phyloP scores from a whole-genome alignment of 1,140 invertebrate genomes.

The Drosophila littoralis region DNA sequence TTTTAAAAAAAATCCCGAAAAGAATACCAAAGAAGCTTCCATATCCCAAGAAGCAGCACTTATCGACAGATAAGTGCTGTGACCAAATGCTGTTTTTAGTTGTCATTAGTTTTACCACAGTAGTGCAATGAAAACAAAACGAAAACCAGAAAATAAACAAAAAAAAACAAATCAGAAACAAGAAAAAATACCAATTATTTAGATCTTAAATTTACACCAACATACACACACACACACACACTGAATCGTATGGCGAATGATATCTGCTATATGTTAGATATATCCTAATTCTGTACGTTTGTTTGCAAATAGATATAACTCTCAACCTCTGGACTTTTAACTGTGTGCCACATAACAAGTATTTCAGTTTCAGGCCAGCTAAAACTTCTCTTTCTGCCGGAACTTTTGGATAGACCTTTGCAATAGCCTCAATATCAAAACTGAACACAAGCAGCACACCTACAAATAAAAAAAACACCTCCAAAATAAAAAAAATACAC shows the following conservation, averaged over 20 bases:
- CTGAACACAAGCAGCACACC: conserved; percentile 30
- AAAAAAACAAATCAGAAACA: conserved; percentile 52
- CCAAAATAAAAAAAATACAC: conserved; percentile 21
- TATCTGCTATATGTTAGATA: conserved; percentile 37
- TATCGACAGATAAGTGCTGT: conserved; percentile 47
- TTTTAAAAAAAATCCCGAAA: conserved; percentile 26
- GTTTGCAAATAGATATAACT: conserved; percentile 70
- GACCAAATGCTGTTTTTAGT: conserved; percentile 70
- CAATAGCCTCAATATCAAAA: conserved; percentile 44
- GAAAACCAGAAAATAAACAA: conserved; percentile 42
- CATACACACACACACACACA: conserved; percentile 19
- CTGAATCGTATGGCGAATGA: conserved; percentile 67
- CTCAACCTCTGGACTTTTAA: conserved; percentile 60
- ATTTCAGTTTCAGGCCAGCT: conserved; percentile 56
- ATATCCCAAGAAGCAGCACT: conserved; percentile 28
- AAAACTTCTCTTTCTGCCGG: conserved; percentile 45
- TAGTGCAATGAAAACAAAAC: conserved; percentile 72
- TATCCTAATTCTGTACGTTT: conserved; percentile 62
- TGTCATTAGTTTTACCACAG: conserved; percentile 78
- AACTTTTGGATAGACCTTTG: conserved; percentile 69
- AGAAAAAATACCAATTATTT: conserved; percentile 75
- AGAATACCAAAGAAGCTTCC: conserved; percentile 21
- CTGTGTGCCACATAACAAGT: conserved; percentile 48
- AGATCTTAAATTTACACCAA: conserved; percentile 41
- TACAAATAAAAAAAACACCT: conserved; percentile 32